Percentiles rank a stretch among this genome's conserved stretches.
Conservation (phyloP, 1,140 invertebrate genomes). For the Antheraea pernyi region DNA sequence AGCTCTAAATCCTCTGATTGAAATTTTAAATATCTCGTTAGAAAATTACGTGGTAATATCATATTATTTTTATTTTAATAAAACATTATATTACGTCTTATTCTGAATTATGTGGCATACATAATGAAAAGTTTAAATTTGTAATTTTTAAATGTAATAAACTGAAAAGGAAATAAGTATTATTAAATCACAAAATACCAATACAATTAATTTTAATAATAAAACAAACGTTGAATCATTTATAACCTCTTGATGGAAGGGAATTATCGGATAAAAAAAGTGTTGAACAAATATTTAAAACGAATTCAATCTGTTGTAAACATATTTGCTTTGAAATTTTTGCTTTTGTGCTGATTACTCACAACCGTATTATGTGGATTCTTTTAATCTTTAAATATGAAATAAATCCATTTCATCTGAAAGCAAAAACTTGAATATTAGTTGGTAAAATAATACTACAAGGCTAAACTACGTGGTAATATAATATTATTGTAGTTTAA, state of each 20-base stretch:
- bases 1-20: background rate
- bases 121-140: too few relatives aligned
- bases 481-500: too few relatives aligned
- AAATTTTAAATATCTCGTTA: constrained; percentile 31
- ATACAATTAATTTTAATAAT: background rate
- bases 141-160: too few relatives aligned
- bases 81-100: too few relatives aligned
- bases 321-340: background rate
- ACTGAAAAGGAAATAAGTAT: too few relatives aligned
- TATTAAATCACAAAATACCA: background rate
- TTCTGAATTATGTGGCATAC: too few relatives aligned
- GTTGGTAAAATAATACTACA: background rate
- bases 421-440: background rate
- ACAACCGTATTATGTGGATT: background rate
- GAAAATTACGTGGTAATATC: constrained; percentile 19
- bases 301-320: constrained; percentile 1
- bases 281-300: constrained; percentile 1
- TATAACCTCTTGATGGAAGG: constrained; percentile 6
- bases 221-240: background rate
- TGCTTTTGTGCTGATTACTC: background rate
- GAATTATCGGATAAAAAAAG: constrained; percentile 36
- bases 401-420: background rate
- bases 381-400: background rate
- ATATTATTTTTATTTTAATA: too few relatives aligned
- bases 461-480: too few relatives aligned